phyloP scores from a whole-genome alignment of 92 coral and sea anemone species.

The Palythoa grandiflora region DNA sequence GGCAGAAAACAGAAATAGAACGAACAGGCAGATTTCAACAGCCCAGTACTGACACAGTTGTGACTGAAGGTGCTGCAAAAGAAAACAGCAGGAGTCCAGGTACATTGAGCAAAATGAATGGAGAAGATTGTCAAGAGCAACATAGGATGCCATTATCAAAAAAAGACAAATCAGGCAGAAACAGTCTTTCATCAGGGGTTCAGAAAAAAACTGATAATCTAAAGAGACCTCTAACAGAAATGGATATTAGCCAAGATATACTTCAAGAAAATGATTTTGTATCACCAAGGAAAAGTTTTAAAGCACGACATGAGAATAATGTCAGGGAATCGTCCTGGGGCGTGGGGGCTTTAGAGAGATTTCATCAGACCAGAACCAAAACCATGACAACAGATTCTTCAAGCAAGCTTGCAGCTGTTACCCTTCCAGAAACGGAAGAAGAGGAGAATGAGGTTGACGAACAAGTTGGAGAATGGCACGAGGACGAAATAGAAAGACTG shows the following conservation, averaged over 20 bases:
- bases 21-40: not conserved
- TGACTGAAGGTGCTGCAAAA: not conserved
- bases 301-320: not conserved
- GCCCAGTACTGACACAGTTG: not conserved
- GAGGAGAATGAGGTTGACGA: not conserved
- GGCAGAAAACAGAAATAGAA: slow-evolving; percentile 4
- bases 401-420: not conserved
- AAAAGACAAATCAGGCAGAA: not conserved
- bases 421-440: not conserved
- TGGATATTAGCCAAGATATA: not conserved
- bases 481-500: slow-evolving; percentile 31
- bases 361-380: not conserved
- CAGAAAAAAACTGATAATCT: not conserved
- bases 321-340: not conserved
- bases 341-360: not conserved
- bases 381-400: not conserved
- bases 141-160: not conserved
- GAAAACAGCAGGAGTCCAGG: not conserved
- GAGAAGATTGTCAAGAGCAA: not conserved
- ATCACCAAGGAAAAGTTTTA: slow-evolving; percentile 15
- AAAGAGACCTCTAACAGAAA: not conserved
- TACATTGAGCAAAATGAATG: not conserved
- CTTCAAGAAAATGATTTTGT: not conserved
- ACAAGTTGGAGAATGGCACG: slow-evolving; percentile 30
- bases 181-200: not conserved